Conservation (phyloP, 1,140 invertebrate genomes). For the Zaprionus ghesquierei region DNA sequence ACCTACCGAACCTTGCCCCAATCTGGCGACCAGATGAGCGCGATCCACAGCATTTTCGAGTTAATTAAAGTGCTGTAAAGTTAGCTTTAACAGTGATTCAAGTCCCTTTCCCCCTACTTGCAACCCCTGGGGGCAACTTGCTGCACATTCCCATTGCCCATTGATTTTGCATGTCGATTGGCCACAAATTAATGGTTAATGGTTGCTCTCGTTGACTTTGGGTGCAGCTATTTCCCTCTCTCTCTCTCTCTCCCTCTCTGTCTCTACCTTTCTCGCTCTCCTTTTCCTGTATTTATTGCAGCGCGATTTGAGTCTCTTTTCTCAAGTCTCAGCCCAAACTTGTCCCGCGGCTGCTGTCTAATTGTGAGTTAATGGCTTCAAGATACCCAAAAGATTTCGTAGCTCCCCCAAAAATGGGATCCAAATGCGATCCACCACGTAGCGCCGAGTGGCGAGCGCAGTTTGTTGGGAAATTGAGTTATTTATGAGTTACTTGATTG, state of each 20-base stretch:
- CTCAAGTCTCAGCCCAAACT: not conserved
- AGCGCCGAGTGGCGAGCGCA: not conserved
- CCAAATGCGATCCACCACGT: not conserved
- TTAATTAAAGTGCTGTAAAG: constrained; percentile 52
- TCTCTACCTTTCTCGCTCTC: not conserved
- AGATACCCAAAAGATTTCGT: not conserved
- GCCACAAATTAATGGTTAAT: constrained; percentile 57
- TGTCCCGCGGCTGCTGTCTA: constrained; percentile 21
- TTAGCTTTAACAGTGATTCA: not conserved
- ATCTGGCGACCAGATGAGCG: not conserved
- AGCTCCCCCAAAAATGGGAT: not conserved
- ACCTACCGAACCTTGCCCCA: constrained; percentile 1
- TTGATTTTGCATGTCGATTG: constrained; percentile 66
- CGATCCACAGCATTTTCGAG: constrained; percentile 41
- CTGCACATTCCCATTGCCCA: constrained; percentile 36
- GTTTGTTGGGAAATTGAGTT: not conserved
- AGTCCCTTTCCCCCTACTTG: not conserved
- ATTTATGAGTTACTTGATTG: not conserved
- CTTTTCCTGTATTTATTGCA: too few relatives aligned
- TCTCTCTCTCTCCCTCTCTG: constrained; percentile 21
- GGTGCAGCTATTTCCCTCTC: constrained; percentile 19
- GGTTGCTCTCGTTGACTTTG: constrained; percentile 36
- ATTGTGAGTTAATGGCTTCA: constrained; percentile 32
- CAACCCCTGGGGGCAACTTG: not conserved
- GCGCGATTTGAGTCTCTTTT: too few relatives aligned